Evolutionary conservation across 2,113 vertebrate species (phyloP).

Genomic region (Aviceda subcristata): DNA sequence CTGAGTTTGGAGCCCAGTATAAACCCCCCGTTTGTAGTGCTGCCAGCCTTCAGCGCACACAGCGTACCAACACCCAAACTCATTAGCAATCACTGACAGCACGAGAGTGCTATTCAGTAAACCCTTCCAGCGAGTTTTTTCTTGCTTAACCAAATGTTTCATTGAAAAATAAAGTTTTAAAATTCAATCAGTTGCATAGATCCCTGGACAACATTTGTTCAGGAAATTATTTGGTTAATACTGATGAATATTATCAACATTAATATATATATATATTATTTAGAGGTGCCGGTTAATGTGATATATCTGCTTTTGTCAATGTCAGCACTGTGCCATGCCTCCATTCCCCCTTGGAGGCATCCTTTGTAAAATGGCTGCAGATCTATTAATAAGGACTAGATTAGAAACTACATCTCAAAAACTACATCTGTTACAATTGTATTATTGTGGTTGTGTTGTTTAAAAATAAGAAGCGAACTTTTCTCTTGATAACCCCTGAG

Average conservation of each 20-base stretch:
- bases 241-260: not conserved
- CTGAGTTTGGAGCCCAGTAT: not conserved
- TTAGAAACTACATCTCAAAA: not conserved
- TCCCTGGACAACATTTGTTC: not conserved
- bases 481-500: not conserved
- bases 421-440: not conserved
- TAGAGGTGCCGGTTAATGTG: not conserved
- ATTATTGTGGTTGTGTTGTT: not conserved
- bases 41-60: not conserved
- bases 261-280: not conserved
- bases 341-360: not conserved
- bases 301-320: not conserved
- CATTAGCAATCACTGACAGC: not conserved
- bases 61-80: not conserved
- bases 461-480: not conserved
- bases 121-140: not conserved
- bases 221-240: not conserved
- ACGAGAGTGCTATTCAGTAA: not conserved
- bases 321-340: not conserved
- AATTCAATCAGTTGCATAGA: not conserved
- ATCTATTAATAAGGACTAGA: not conserved
- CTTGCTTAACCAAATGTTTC: not conserved
- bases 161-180: not conserved
- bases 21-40: not conserved
- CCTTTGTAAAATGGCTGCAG: not conserved